Conservation (phyloP, 2,113 vertebrate genomes). For the Merops nubicus region DNA sequence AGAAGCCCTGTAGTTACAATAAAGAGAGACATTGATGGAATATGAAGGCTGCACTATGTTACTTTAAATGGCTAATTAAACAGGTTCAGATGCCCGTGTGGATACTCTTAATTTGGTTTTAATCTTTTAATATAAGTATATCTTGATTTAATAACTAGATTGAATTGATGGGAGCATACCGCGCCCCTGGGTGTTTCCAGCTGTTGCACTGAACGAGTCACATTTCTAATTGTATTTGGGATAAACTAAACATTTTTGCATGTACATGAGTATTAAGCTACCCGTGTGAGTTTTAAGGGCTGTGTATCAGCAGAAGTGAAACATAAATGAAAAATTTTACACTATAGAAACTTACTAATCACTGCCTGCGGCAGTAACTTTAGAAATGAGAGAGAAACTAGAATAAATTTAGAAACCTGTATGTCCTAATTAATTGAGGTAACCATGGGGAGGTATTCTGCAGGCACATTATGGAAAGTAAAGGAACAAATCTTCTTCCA, state of each 20-base stretch:
- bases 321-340: neutral
- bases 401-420: neutral
- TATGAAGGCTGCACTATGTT: neutral
- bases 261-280: neutral
- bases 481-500: neutral
- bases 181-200: neutral
- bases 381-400: neutral
- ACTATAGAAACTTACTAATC: neutral
- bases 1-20: neutral
- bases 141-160: neutral
- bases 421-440: neutral
- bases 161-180: neutral
- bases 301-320: neutral
- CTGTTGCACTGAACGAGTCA: neutral
- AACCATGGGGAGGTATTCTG: neutral
- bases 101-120: neutral
- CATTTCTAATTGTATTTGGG: neutral
- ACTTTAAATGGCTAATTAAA: neutral
- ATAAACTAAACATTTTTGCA: neutral
- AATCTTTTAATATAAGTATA: neutral
- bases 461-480: neutral
- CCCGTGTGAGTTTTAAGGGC: neutral
- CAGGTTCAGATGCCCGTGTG: neutral
- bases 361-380: neutral
- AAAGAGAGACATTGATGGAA: neutral